phyloP scores from a whole-genome alignment of 1,140 invertebrate genomes.

The Ips nitidus region DNA sequence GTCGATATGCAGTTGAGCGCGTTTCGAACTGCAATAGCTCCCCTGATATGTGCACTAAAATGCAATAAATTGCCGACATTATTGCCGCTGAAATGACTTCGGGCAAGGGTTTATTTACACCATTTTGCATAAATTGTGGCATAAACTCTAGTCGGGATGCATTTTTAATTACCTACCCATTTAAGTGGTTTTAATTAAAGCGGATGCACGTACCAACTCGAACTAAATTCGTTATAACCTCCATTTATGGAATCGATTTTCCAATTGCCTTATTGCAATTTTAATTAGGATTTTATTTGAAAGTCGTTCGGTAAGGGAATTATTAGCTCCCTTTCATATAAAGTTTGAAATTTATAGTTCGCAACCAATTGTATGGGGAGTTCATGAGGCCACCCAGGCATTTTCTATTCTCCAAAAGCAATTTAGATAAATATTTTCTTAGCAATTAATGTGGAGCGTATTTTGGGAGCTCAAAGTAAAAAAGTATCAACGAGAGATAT shows the following conservation, averaged over 20 bases:
- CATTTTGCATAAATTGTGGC: conserved; percentile 34
- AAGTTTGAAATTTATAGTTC: too few species aligned
- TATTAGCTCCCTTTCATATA: too few species aligned
- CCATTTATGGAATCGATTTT: conserved; percentile 20
- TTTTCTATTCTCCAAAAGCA: too few species aligned
- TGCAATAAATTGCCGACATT: conserved; percentile 40
- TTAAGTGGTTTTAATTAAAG: conserved; percentile 12
- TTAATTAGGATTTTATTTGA: too few species aligned
- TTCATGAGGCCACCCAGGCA: too few species aligned
- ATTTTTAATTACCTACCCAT: too few species aligned
- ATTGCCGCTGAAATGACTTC: conserved; percentile 34
- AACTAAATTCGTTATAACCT: conserved; percentile 25
- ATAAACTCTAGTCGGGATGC: conserved; percentile 19
- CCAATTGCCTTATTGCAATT: not conserved
- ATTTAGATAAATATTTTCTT: too few species aligned
- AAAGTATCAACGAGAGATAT: too few species aligned
- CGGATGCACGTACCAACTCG: conserved; percentile 5
- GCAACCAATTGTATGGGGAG: too few species aligned
- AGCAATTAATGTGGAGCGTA: too few species aligned
- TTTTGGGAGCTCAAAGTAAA: too few species aligned
- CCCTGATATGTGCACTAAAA: conserved; percentile 31
- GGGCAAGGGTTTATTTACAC: conserved; percentile 42
- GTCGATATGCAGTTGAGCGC: conserved; percentile 27
- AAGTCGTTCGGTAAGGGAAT: too few species aligned
- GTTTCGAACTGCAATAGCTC: conserved; percentile 22